These are phyloP conservation scores for Uria lomvia DNA, from an alignment of 2,113 vertebrate species.

Conservation along the genomic window DNA sequence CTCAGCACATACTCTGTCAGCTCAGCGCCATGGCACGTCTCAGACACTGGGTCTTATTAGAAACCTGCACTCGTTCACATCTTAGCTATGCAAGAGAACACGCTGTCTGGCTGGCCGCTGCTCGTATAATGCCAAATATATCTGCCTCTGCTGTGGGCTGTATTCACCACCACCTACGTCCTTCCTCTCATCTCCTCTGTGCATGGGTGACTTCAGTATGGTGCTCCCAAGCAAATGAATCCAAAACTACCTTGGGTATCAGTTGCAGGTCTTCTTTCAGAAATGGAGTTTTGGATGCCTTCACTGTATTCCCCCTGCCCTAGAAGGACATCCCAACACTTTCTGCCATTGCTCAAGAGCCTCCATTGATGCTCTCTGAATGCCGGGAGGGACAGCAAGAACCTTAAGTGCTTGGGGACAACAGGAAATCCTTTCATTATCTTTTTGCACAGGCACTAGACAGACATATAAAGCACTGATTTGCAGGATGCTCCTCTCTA, in stretches of 20 bases:
- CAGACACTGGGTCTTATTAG: neutral
- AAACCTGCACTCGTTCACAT: neutral
- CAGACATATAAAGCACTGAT: neutral
- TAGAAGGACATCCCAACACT: rapidly evolving
- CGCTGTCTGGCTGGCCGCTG: neutral
- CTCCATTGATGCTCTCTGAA: neutral
- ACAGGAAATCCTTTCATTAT: neutral
- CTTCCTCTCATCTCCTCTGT: neutral
- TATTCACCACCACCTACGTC: neutral
- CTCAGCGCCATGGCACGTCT: rapidly evolving
- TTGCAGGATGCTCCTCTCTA: neutral
- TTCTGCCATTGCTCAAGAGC: neutral
- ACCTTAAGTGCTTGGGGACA: neutral
- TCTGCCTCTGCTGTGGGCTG: neutral
- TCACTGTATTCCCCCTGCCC: neutral
- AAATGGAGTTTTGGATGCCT: neutral
- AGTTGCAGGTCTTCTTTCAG: neutral
- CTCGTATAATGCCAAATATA: neutral
- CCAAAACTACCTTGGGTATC: neutral
- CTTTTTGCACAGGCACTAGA: neutral
- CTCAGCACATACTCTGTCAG: neutral
- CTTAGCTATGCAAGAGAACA: neutral
- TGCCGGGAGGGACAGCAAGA: neutral
- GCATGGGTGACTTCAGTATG: neutral
- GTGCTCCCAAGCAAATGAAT: neutral